Conservation (phyloP, 1,140 invertebrate species). For the Aradophagus sp. region DNA sequence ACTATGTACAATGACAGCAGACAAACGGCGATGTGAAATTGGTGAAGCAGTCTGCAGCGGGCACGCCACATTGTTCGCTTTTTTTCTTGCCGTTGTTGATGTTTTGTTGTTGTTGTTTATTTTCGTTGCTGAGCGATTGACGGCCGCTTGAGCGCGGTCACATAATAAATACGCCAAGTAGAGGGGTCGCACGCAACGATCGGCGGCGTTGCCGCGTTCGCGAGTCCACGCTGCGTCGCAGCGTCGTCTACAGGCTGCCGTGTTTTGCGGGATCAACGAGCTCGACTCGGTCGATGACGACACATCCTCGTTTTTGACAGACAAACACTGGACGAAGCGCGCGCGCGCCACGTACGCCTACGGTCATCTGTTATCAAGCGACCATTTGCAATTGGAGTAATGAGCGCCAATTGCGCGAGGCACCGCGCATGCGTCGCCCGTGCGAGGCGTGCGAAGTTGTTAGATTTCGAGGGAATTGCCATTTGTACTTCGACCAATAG, state of each 20-base stretch:
- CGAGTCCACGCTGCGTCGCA: constrained; percentile 24
- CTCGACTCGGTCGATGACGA: constrained; percentile 23
- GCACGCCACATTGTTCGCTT: constrained; percentile 53
- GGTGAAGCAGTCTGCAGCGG: constrained; percentile 23
- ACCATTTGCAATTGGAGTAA: constrained; percentile 54
- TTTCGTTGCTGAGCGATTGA: too few species aligned
- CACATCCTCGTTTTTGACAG: constrained; percentile 53
- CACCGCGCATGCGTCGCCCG: constrained; percentile 28
- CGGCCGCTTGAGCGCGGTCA: constrained; percentile 39
- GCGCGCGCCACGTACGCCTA: constrained; percentile 44
- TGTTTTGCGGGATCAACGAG: constrained; percentile 37
- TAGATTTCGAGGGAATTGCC: too few species aligned
- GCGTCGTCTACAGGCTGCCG: constrained; percentile 8
- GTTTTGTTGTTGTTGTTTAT: too few species aligned
- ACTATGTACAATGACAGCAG: constrained; percentile 38
- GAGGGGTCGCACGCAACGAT: constrained; percentile 32
- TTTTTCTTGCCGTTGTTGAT: constrained; percentile 44
- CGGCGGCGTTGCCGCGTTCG: constrained; percentile 42
- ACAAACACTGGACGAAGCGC: constrained; percentile 36
- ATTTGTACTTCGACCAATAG: too few species aligned
- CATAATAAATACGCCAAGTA: constrained; percentile 38
- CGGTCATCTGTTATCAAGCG: constrained; percentile 57
- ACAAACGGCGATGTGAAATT: constrained; percentile 27
- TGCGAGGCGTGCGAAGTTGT: too few species aligned
- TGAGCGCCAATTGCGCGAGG: neutral